Conservation (phyloP, 2,797 vertebrate genomes). For the Dermochelys coriacea region DNA sequence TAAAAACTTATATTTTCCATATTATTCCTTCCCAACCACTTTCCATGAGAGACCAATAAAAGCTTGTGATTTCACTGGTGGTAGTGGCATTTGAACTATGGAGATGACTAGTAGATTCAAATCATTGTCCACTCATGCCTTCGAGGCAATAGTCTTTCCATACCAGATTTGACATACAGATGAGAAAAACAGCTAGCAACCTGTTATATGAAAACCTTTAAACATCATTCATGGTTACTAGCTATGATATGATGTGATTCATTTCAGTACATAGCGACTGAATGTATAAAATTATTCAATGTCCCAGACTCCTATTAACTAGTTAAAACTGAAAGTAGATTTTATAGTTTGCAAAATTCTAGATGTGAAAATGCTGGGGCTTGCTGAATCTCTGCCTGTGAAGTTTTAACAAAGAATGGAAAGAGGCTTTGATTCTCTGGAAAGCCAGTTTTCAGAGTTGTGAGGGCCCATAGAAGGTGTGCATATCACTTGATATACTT, state of each 20-base stretch:
- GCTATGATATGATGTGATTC: slow-evolving; percentile 41
- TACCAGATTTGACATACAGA: slow-evolving; percentile 60
- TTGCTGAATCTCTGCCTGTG: not conserved
- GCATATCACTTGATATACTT: not conserved
- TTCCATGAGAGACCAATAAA: slow-evolving; percentile 62
- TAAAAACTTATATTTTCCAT: slow-evolving; percentile 46
- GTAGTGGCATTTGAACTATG: slow-evolving; percentile 62
- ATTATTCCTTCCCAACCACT: slow-evolving; percentile 65
- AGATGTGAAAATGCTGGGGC: not conserved
- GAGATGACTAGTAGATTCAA: slow-evolving; percentile 47
- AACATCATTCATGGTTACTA: slow-evolving; percentile 50
- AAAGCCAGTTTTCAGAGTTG: not conserved
- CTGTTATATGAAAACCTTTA: slow-evolving; percentile 69
- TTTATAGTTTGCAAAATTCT: slow-evolving; percentile 29
- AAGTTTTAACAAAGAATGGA: not conserved
- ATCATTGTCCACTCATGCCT: slow-evolving; percentile 63
- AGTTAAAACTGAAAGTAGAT: not conserved
- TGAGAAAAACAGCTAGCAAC: slow-evolving; percentile 75
- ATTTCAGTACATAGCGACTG: not conserved
- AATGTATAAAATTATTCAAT: slow-evolving; percentile 20
- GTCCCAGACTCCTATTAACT: slow-evolving; percentile 45
- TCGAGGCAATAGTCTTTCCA: slow-evolving; percentile 67
- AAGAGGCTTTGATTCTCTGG: not conserved
- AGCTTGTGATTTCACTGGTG: slow-evolving; percentile 56
- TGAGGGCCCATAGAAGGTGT: slow-evolving; percentile 6